phyloP scores from a whole-genome alignment of 1,140 invertebrate species.

The Coelopa frigida region DNA sequence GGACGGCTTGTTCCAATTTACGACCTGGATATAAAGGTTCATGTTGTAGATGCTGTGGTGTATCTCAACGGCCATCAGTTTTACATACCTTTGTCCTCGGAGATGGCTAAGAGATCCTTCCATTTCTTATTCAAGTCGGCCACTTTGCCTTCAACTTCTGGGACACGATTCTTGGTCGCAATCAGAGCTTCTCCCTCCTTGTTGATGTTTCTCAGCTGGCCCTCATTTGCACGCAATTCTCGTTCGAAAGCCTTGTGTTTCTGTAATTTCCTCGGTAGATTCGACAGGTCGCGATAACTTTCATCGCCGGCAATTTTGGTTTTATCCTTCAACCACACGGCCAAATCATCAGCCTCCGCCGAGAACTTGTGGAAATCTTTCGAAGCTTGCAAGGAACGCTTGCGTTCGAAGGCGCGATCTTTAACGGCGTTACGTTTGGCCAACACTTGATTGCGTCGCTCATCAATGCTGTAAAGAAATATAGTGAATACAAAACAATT shows the following conservation, averaged over 20 bases:
- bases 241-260: slow-evolving; percentile 97
- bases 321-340: slow-evolving; percentile 88
- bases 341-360: slow-evolving; percentile 80
- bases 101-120: slow-evolving; percentile 60
- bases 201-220: slow-evolving; percentile 75
- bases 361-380: slow-evolving; percentile 78
- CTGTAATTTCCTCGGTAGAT: slow-evolving; percentile 88
- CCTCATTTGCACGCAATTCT: slow-evolving; percentile 87
- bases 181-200: slow-evolving; percentile 67
- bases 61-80: slow-evolving; percentile 2
- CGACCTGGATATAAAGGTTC: slow-evolving; percentile 49
- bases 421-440: slow-evolving; percentile 66
- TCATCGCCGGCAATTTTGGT: slow-evolving; percentile 85
- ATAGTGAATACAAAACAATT: background rate
- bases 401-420: slow-evolving; percentile 62
- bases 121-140: slow-evolving; percentile 65
- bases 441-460: slow-evolving; percentile 68
- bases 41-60: background rate
- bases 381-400: slow-evolving; percentile 66
- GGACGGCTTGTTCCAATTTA: slow-evolving; percentile 55
- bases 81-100: slow-evolving; percentile 77
- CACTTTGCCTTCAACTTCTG: slow-evolving; percentile 59
- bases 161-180: slow-evolving; percentile 60
- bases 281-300: slow-evolving; percentile 84
- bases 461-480: slow-evolving; percentile 56